Base-by-base conservation (phyloP, 2,797 vertebrate genomes). In the Gastrophryne carolinensis region DNA sequence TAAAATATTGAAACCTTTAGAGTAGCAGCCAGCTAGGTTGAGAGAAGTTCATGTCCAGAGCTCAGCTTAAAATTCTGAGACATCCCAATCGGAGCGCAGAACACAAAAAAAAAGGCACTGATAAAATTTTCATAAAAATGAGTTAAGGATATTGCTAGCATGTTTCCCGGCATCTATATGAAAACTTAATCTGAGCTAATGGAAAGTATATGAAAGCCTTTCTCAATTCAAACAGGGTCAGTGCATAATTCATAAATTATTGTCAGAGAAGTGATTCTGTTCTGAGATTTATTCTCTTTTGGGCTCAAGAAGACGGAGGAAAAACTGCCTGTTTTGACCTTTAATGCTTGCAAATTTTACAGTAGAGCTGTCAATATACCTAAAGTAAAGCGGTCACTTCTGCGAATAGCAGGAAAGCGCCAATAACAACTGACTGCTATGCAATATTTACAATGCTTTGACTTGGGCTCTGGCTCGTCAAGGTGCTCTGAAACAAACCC, bases 171-270 rank as follows among this genome's bases (percentile, higher is more conserved):
- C 95, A 93, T 96, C 95, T 93, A 89, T 97, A 98, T 99, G 95
- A 98, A 99, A 98, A 96, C 96, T 99, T 98, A 99, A 99, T 99
- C 97, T 92, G 95, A 98, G 95, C 97, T 99, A 98, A 99, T 99
- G 98, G 98, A 98, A 98, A 95, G 95, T 96, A 97, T 99, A 98
- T 96, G 96, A 98, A 99, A 98, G 95, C 96, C 93, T 98, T 98
- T 98, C 95, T 97, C 93, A 94, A 96, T 96, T 97, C 96, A 98
- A 98, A 98, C 95, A 97, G 91, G 94, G 90, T 90, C 89, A 65
- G 90, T 98, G 93, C 95, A 98, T 98, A 95, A 98, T 98, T 99
- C 94, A 98, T 98, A 93, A 93, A 97, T 98, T 97, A 98, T 98
- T 98, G 97, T 98, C 95, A 95, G 95, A 92, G 94, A 97, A 96